A percentile compares a stretch with the other conserved stretches of the same genome.
phyloP scores from a whole-genome alignment of 2,888 invertebrate species.

The Phortica okadai region DNA sequence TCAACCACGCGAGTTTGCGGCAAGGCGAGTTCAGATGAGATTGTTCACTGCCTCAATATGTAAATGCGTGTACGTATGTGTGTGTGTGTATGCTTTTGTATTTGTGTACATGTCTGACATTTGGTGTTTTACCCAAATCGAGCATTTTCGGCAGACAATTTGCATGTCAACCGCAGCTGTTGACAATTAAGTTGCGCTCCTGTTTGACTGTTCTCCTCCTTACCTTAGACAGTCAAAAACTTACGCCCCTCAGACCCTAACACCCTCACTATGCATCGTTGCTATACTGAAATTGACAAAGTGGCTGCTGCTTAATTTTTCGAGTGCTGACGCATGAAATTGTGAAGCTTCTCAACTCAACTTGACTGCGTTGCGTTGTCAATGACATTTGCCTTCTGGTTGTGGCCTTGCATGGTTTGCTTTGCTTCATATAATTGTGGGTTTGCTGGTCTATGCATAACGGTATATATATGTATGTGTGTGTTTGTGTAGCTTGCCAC shows the following conservation, averaged over 20 bases:
- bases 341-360: slow-evolving; percentile 5
- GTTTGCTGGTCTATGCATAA: neutral
- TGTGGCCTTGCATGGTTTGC: neutral
- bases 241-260: neutral
- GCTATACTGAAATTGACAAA: slow-evolving; percentile 52
- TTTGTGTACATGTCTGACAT: slow-evolving; percentile 14
- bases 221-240: neutral
- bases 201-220: slow-evolving; percentile 24
- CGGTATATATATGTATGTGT: neutral
- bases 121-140: slow-evolving; percentile 19
- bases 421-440: neutral
- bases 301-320: slow-evolving; percentile 66
- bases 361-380: no score
- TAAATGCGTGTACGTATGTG: neutral
- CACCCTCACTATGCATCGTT: neutral
- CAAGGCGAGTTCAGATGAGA: neutral
- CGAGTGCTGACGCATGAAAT: slow-evolving; percentile 50
- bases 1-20: slow-evolving; percentile 45
- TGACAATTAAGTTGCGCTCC: slow-evolving; percentile 58
- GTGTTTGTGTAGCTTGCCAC: neutral
- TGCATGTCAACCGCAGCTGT: slow-evolving; percentile 64
- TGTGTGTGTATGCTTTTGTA: neutral
- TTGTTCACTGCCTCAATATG: neutral
- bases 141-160: slow-evolving; percentile 42
- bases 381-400: neutral